These are phyloP conservation scores for Tipula confusa DNA, from an alignment of 2,888 invertebrate species.

Conservation along the genomic window DNA sequence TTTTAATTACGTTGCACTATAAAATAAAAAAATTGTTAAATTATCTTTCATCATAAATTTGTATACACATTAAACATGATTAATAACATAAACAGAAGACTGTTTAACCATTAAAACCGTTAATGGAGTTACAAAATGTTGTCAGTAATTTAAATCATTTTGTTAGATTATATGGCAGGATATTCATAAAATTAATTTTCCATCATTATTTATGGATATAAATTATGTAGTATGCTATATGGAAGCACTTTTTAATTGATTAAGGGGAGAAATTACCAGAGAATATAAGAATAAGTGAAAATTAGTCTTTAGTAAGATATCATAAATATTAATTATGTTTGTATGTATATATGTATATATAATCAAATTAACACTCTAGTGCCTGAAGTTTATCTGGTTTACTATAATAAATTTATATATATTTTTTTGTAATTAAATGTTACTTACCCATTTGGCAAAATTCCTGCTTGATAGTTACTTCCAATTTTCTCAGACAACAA, in stretches of 20 bases:
- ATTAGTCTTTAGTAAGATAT: not conserved
- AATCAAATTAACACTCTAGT: too few relatives aligned
- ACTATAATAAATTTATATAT: too few relatives aligned
- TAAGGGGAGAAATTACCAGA: not conserved
- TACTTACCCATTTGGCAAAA: too few relatives aligned
- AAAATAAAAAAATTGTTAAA: not conserved
- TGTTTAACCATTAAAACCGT: not conserved
- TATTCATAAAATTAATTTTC: not conserved
- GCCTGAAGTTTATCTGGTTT: too few relatives aligned
- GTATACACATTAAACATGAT: not conserved
- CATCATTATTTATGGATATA: not conserved
- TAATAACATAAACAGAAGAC: not conserved
- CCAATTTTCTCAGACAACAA: too few relatives aligned
- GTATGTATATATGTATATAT: too few relatives aligned
- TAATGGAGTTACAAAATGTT: not conserved
- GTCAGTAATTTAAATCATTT: not conserved
- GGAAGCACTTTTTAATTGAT: not conserved
- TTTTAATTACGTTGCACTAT: not conserved
- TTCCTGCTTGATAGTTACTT: too few relatives aligned
- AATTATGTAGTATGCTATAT: not conserved
- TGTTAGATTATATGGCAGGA: not conserved
- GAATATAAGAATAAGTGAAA: not conserved
- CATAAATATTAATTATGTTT: not conserved
- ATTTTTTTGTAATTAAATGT: too few relatives aligned
- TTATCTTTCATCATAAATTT: not conserved